Evolutionary conservation across 2,888 invertebrate genomes (phyloP).

Genomic region (Chymomyza fuscimana): DNA sequence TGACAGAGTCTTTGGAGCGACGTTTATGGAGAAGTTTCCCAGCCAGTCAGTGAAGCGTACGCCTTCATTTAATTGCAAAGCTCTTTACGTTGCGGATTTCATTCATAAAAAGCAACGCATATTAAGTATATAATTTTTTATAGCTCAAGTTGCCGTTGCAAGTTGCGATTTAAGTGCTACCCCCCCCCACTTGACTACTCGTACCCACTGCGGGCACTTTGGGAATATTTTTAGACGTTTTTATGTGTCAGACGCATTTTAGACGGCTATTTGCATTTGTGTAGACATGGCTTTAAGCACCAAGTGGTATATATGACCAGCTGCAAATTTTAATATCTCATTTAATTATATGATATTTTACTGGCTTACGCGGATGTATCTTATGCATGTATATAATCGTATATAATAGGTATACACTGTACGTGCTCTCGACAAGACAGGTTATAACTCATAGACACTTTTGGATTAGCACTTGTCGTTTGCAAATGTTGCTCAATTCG

Average conservation of each 20-base stretch:
- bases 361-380: slow-evolving; percentile 47
- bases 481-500: not conserved
- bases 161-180: not conserved
- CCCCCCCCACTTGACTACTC: slow-evolving; percentile 17
- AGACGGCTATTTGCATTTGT: slow-evolving; percentile 35
- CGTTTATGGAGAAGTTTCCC: not conserved
- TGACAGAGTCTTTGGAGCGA: slow-evolving; percentile 12
- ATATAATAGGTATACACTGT: no score
- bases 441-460: not conserved
- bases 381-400: slow-evolving; percentile 31
- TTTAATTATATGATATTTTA: slow-evolving; percentile 16
- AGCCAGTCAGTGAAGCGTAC: not conserved
- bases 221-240: slow-evolving; percentile 55
- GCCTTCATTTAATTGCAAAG: not conserved
- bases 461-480: not conserved
- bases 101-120: not conserved
- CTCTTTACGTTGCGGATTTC: not conserved
- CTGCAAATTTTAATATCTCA: not conserved
- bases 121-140: not conserved
- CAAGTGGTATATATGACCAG: not conserved
- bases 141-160: not conserved
- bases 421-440: not conserved
- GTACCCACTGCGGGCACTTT: slow-evolving; percentile 26
- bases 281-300: not conserved
- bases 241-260: slow-evolving; percentile 38